Percentiles rank a stretch among this genome's conserved stretches.
Evolutionary conservation across 2,888 invertebrate species (phyloP).

Genomic region (Caenorhabditis auriculariae): DNA sequence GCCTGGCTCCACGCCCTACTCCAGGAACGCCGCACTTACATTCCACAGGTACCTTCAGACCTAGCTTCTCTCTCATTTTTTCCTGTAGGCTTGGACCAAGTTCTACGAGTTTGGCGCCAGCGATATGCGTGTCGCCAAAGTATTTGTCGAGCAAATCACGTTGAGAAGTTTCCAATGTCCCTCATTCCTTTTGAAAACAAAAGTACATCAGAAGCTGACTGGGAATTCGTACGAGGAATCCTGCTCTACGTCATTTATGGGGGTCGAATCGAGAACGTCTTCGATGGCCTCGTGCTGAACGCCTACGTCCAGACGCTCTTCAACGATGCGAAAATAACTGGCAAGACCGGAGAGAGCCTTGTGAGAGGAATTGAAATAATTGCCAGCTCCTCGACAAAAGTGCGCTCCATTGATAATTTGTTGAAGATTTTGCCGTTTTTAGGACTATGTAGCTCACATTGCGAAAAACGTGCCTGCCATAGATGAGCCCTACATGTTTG

Average conservation of each 20-base stretch:
- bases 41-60: slow-evolving; percentile 74
- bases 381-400: slow-evolving; percentile 5
- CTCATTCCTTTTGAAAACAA: neutral
- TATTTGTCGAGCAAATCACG: slow-evolving; percentile 70
- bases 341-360: slow-evolving; percentile 29
- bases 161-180: slow-evolving; percentile 6
- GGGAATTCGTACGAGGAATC: slow-evolving; percentile 78
- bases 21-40: slow-evolving; percentile 83
- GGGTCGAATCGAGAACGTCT: slow-evolving; percentile 79
- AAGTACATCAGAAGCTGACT: slow-evolving; percentile 66
- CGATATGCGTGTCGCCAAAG: slow-evolving; percentile 77
- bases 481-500: slow-evolving; percentile 70
- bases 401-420: neutral
- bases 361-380: slow-evolving; percentile 32
- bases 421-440: slow-evolving; percentile 2
- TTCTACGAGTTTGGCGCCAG: slow-evolving; percentile 84
- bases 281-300: slow-evolving; percentile 73
- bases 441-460: slow-evolving; percentile 69
- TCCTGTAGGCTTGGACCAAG: slow-evolving; percentile 81
- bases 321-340: slow-evolving; percentile 38
- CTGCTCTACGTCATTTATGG: slow-evolving; percentile 81
- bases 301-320: slow-evolving; percentile 71
- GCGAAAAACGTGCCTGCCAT: slow-evolving; percentile 68
- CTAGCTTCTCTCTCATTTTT: no score
- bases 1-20: slow-evolving; percentile 86